These are phyloP conservation scores for Apoda limacodes DNA, from an alignment of 2,888 invertebrate species.

Conservation along the genomic window DNA sequence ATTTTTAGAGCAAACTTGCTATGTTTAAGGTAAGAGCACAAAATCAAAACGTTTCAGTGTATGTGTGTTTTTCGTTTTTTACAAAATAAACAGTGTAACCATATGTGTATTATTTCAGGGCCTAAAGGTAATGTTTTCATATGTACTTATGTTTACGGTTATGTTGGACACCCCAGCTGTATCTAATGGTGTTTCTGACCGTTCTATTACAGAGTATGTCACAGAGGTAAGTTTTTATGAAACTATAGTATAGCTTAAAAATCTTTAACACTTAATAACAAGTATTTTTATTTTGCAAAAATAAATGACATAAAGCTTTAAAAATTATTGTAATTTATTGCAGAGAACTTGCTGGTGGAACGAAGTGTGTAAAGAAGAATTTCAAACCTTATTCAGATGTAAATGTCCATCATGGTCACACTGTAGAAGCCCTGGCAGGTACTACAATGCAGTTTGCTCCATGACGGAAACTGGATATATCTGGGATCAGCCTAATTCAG, in stretches of 20 bases:
- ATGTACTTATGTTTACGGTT: slow-evolving; percentile 42
- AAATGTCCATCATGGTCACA: slow-evolving; percentile 91
- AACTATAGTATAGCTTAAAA: too few relatives aligned
- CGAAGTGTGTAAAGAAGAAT: slow-evolving; percentile 93
- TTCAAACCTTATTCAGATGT: slow-evolving; percentile 87
- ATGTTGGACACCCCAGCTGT: slow-evolving; percentile 46
- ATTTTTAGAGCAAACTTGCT: slow-evolving; percentile 42
- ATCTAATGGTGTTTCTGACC: slow-evolving; percentile 80
- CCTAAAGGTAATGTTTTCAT: slow-evolving; percentile 46
- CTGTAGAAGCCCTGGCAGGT: slow-evolving; percentile 88
- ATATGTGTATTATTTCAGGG: slow-evolving; percentile 32
- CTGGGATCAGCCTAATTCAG: slow-evolving; percentile 82
- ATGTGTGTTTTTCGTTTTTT: slow-evolving; percentile 19
- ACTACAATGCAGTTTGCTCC: slow-evolving; percentile 91
- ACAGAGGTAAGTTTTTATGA: slow-evolving; percentile 80
- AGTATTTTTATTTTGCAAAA: too few relatives aligned
- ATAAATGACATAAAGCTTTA: too few relatives aligned
- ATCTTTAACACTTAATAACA: too few relatives aligned
- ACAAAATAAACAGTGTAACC: slow-evolving; percentile 22
- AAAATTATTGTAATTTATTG: too few relatives aligned
- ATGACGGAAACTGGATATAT: slow-evolving; percentile 93
- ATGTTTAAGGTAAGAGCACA: slow-evolving; percentile 49
- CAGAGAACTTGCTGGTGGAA: slow-evolving; percentile 95
- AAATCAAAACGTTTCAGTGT: slow-evolving; percentile 15
- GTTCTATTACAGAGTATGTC: slow-evolving; percentile 83